Conservation (phyloP, 2,888 invertebrate genomes). For the Ochlodes sylvanus region DNA sequence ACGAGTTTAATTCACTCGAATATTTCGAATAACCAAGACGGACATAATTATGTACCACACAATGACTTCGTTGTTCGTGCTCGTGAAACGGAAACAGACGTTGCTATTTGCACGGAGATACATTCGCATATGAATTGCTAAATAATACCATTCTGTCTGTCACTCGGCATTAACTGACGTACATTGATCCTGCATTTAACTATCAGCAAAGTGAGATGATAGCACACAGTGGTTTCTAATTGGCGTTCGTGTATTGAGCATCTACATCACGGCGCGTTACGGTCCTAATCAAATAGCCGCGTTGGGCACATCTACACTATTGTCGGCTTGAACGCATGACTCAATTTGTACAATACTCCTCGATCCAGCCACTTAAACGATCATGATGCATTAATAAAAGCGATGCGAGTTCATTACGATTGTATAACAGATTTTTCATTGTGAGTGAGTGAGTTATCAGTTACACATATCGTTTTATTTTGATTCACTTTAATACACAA, state of each 20-base stretch:
- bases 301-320: conserved; percentile 8
- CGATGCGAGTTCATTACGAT: conserved; percentile 10
- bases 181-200: conserved; percentile 1
- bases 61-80: neutral
- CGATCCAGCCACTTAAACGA: conserved; percentile 15
- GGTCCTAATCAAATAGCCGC: conserved; percentile 5
- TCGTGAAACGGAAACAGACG: conserved; percentile 21
- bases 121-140: conserved; percentile 15
- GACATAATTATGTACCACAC: neutral
- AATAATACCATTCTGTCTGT: conserved; percentile 17
- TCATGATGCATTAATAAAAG: neutral
- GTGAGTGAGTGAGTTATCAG: neutral
- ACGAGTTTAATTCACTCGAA: too few relatives aligned
- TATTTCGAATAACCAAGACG: too few relatives aligned
- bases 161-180: conserved; percentile 22
- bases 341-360: conserved; percentile 15
- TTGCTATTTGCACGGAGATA: conserved; percentile 11
- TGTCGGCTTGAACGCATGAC: conserved; percentile 27
- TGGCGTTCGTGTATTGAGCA: neutral
- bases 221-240: neutral
- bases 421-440: neutral
- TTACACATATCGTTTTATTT: neutral
- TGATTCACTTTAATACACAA: too few relatives aligned
- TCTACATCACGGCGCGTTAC: neutral
- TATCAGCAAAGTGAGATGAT: conserved; percentile 3